These are phyloP conservation scores for Parnassius smintheus DNA, from an alignment of 2,888 invertebrate genomes.

Conservation along the genomic window DNA sequence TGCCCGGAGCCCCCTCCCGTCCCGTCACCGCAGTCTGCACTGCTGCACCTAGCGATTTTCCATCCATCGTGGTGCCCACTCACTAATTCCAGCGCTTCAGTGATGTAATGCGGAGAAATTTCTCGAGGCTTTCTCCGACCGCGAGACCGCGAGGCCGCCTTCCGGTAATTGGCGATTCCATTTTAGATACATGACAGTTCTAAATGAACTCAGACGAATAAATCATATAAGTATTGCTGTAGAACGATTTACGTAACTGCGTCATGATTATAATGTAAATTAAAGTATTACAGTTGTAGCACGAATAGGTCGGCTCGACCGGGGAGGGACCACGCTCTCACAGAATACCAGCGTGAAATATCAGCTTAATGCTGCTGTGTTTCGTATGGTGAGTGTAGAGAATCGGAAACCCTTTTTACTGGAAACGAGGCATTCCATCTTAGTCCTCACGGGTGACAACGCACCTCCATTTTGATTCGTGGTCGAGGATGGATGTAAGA, in stretches of 20 bases:
- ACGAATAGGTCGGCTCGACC: too few relatives aligned
- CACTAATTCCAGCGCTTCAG: slow-evolving; percentile 63
- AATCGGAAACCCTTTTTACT: too few relatives aligned
- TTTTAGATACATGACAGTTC: slow-evolving; percentile 2
- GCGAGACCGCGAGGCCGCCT: slow-evolving; percentile 41
- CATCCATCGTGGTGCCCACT: slow-evolving; percentile 73
- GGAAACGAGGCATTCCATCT: too few relatives aligned
- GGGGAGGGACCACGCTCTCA: too few relatives aligned
- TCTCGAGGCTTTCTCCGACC: slow-evolving; percentile 63
- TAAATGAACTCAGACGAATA: slow-evolving; percentile 22
- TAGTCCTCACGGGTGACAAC: too few relatives aligned
- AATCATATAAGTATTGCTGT: too few relatives aligned
- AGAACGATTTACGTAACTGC: slow-evolving; percentile 1
- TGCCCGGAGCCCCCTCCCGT: slow-evolving; percentile 55
- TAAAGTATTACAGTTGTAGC: too few relatives aligned
- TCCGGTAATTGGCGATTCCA: slow-evolving; percentile 51
- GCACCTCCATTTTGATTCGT: too few relatives aligned
- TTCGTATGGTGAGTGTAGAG: too few relatives aligned
- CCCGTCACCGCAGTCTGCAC: slow-evolving; percentile 29
- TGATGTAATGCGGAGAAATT: slow-evolving; percentile 65
- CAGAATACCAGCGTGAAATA: too few relatives aligned
- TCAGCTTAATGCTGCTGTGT: too few relatives aligned
- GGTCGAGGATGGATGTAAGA: too few relatives aligned
- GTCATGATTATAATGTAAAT: not conserved
- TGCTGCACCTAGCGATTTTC: slow-evolving; percentile 68